Percentiles rank a stretch among this genome's conserved stretches.
These are phyloP conservation scores for Perca flavescens DNA, from an alignment of 2,113 vertebrate genomes.

Conservation along the genomic window DNA sequence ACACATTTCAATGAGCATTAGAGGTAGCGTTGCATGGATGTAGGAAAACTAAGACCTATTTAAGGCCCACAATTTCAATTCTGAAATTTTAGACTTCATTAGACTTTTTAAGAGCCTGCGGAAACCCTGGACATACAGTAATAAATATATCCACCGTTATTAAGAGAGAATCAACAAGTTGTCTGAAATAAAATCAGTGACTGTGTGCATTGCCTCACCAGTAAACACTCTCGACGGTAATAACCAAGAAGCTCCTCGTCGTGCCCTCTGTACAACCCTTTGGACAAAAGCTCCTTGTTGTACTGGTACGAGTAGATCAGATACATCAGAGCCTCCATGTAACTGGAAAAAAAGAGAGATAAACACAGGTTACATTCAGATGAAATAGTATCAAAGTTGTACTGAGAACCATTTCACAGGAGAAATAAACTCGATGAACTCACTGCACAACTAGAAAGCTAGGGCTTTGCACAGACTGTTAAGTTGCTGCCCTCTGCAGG, in stretches of 20 bases:
- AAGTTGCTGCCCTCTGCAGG: conserved; percentile 79
- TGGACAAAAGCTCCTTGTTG: conserved; percentile 95
- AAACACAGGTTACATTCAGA: conserved; percentile 37
- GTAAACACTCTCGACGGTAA: conserved; percentile 95
- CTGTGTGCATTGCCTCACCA: conserved; percentile 85
- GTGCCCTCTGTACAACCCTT: conserved; percentile 93
- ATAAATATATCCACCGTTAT: background rate
- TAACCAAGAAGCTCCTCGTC: conserved; percentile 91
- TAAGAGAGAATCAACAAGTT: background rate
- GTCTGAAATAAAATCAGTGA: too few relatives aligned
- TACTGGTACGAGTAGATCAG: conserved; percentile 95
- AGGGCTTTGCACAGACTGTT: background rate
- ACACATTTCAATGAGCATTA: too few relatives aligned
- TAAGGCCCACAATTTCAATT: too few relatives aligned
- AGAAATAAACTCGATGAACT: conserved; percentile 58
- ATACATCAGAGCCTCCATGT: conserved; percentile 93
- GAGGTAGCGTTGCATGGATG: too few relatives aligned
- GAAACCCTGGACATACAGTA: background rate
- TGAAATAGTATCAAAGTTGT: conserved; percentile 31
- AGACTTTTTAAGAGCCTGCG: too few relatives aligned
- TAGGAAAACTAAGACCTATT: too few relatives aligned
- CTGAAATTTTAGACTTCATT: too few relatives aligned
- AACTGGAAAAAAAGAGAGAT: conserved; percentile 83
- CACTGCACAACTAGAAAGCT: conserved; percentile 28
- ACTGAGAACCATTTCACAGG: conserved; percentile 21